Conservation (phyloP, 1,140 invertebrate genomes). For the Diabrotica virgifera region DNA sequence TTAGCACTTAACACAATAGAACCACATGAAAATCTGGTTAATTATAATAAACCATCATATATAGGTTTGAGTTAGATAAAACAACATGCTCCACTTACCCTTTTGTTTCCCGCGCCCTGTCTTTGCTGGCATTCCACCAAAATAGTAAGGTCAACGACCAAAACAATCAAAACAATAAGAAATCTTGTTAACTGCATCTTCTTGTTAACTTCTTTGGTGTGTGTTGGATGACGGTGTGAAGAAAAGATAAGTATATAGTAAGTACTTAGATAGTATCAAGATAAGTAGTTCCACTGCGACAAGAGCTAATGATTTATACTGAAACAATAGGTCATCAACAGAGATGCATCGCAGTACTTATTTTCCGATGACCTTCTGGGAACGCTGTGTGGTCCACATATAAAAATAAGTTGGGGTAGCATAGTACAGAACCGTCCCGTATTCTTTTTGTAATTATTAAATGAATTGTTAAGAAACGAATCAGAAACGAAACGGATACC, state of each 20-base stretch:
- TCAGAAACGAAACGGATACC: too few relatives aligned
- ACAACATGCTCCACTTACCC: not conserved
- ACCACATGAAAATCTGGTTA: too few relatives aligned
- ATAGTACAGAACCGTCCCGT: too few relatives aligned
- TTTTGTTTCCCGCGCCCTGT: not conserved
- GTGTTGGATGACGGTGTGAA: not conserved
- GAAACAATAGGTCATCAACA: not conserved
- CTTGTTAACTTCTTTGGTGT: not conserved
- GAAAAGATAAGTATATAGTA: not conserved
- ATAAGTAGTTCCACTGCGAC: not conserved
- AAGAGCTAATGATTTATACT: not conserved
- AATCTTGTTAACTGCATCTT: not conserved
- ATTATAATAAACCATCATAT: too few relatives aligned
- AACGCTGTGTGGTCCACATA: not conserved
- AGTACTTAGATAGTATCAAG: too few relatives aligned
- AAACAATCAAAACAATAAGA: not conserved
- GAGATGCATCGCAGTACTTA: not conserved
- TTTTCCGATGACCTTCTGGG: not conserved
- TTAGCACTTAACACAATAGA: too few relatives aligned
- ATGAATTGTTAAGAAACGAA: too few relatives aligned
- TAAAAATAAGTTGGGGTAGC: not conserved
- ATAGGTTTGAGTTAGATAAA: not conserved
- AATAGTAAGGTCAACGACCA: not conserved
- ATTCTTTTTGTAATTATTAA: too few relatives aligned
- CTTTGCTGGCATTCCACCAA: slow-evolving; percentile 7